Evolutionary conservation across 2,797 vertebrate genomes (phyloP).

Genomic region (Martes flavigula): DNA sequence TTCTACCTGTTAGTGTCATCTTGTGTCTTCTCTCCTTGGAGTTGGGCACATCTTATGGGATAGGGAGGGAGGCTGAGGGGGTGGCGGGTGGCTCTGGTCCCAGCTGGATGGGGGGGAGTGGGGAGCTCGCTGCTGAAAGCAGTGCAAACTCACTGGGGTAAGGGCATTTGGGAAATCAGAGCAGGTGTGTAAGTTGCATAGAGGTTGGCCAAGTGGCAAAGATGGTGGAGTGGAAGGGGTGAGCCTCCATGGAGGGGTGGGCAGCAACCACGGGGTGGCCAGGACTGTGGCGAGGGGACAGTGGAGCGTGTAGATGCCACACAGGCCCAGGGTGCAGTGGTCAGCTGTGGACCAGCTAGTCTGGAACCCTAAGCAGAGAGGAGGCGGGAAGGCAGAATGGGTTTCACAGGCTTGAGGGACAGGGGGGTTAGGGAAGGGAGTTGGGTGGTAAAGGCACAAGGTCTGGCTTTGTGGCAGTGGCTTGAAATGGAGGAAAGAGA

Average conservation of each 20-base stretch:
- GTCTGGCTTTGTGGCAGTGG: neutral
- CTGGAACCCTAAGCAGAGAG: neutral
- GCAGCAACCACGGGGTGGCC: neutral
- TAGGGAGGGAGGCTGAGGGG: neutral
- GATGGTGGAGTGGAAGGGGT: neutral
- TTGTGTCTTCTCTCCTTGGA: neutral
- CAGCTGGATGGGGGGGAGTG: neutral
- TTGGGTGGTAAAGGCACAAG: too few species aligned
- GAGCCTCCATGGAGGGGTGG: neutral
- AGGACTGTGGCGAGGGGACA: neutral
- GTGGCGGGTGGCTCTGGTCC: neutral
- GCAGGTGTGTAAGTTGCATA: neutral
- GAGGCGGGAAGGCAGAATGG: too few species aligned
- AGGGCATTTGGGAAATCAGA: neutral
- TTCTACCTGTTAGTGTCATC: neutral
- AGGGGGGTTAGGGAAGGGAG: neutral
- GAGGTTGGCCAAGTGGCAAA: neutral
- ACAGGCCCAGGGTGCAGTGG: neutral
- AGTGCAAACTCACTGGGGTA: too few species aligned
- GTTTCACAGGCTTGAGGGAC: neutral
- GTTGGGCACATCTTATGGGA: neutral
- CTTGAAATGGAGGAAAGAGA: neutral
- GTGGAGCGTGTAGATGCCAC: neutral
- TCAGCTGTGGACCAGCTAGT: neutral
- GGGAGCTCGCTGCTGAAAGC: neutral